Conservation (phyloP, 1,140 invertebrate genomes). For the Drosophila nigrodunni region DNA sequence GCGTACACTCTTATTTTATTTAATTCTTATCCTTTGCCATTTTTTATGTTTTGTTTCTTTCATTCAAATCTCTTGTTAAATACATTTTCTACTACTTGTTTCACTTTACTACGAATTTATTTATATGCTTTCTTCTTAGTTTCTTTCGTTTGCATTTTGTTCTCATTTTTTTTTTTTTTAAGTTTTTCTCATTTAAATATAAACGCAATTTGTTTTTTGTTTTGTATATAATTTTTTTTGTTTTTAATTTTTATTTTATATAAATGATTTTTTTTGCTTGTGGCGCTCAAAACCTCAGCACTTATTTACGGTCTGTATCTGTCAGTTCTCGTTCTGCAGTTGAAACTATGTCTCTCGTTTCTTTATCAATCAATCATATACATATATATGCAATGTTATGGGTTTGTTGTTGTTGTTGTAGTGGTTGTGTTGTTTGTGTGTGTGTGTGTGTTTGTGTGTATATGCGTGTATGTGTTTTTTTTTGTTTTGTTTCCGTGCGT, state of each 20-base stretch:
- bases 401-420: conserved; percentile 40
- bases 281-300: conserved; percentile 71
- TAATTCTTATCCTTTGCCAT: neutral
- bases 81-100: conserved; percentile 62
- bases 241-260: conserved; percentile 68
- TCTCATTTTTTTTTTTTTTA: conserved; percentile 14
- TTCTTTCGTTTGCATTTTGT: conserved; percentile 18
- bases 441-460: conserved; percentile 53
- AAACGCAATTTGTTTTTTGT: conserved; percentile 62
- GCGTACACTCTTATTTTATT: neutral
- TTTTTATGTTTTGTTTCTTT: conserved; percentile 3
- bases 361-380: conserved; percentile 49
- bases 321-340: conserved; percentile 60
- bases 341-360: conserved; percentile 70
- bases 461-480: conserved; percentile 45
- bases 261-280: conserved; percentile 78
- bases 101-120: conserved; percentile 47
- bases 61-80: conserved; percentile 22
- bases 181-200: conserved; percentile 47
- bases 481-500: conserved; percentile 46
- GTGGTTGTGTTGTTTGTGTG: conserved; percentile 2
- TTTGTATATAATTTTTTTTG: conserved; percentile 41
- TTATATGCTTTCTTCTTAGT: conserved; percentile 16
- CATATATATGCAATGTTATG: conserved; percentile 62
- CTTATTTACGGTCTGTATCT: conserved; percentile 61